A percentile compares a stretch with the other conserved stretches of the same genome.
phyloP scores from a whole-genome alignment of 2,797 vertebrate genomes.

The Rhyacichthys aspro region DNA sequence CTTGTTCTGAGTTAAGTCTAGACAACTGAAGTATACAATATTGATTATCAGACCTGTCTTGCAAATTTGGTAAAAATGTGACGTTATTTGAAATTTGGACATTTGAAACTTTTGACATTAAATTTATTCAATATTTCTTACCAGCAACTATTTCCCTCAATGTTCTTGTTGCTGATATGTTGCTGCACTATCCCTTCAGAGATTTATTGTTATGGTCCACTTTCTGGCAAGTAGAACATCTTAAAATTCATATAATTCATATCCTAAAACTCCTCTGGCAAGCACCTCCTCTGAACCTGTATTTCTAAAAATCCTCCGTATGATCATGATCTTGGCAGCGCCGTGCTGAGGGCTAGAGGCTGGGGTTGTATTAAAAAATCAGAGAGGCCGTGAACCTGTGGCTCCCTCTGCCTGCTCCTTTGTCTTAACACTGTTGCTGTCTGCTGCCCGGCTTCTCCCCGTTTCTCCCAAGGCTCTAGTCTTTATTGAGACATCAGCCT shows the following conservation, averaged over 20 bases:
- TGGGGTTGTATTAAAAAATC: conserved; percentile 15
- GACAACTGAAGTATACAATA: too few species aligned
- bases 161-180: too few species aligned
- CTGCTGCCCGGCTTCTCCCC: neutral
- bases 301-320: neutral
- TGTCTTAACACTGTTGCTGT: conserved; percentile 32
- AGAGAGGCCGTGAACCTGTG: conserved; percentile 21
- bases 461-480: conserved; percentile 23
- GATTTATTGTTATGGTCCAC: too few species aligned
- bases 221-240: too few species aligned
- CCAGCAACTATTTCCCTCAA: too few species aligned
- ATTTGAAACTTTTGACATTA: too few species aligned
- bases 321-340: neutral
- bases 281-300: neutral
- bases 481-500: conserved; percentile 74
- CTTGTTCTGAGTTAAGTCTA: too few species aligned
- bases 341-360: neutral
- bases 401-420: conserved; percentile 14
- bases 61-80: too few species aligned
- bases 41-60: too few species aligned
- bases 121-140: too few species aligned
- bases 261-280: neutral
- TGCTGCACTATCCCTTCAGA: too few species aligned
- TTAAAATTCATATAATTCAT: neutral
- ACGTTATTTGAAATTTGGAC: too few species aligned